These are phyloP conservation scores for Cervus canadensis DNA, from an alignment of 2,113 vertebrate genomes.

Conservation along the genomic window DNA sequence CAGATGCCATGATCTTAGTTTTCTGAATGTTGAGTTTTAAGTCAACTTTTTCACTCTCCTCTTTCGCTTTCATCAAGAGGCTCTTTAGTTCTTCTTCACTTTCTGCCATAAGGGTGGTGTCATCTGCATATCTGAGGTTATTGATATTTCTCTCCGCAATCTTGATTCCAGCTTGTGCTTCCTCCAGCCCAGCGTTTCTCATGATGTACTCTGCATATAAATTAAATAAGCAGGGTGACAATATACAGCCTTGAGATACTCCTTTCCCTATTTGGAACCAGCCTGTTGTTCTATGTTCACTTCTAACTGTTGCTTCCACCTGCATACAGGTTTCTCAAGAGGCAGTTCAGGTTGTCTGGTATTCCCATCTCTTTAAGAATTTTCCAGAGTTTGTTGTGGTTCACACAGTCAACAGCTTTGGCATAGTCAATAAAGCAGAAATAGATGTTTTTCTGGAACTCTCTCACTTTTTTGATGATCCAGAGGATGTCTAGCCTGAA, in stretches of 20 bases:
- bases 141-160: background rate
- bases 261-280: background rate
- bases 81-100: background rate
- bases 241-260: fast-evolving
- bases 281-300: background rate
- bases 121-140: background rate
- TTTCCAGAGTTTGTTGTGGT: background rate
- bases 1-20: background rate
- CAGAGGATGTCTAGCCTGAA: background rate
- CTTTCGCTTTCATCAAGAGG: background rate
- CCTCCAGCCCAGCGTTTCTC: fast-evolving
- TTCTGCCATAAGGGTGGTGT: background rate
- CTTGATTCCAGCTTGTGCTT: background rate
- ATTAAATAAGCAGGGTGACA: background rate
- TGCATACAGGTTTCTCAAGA: background rate
- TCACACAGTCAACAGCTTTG: background rate
- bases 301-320: background rate
- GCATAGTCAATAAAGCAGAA: background rate
- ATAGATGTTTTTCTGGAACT: background rate
- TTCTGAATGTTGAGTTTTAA: background rate
- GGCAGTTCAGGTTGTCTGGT: background rate
- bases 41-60: background rate
- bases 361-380: background rate
- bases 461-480: background rate
- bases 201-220: background rate